Evolutionary conservation across 2,797 vertebrate genomes (phyloP), one percentile per base, ranked within the genome.

Genomic region (Harpagifer antarcticus): DNA sequence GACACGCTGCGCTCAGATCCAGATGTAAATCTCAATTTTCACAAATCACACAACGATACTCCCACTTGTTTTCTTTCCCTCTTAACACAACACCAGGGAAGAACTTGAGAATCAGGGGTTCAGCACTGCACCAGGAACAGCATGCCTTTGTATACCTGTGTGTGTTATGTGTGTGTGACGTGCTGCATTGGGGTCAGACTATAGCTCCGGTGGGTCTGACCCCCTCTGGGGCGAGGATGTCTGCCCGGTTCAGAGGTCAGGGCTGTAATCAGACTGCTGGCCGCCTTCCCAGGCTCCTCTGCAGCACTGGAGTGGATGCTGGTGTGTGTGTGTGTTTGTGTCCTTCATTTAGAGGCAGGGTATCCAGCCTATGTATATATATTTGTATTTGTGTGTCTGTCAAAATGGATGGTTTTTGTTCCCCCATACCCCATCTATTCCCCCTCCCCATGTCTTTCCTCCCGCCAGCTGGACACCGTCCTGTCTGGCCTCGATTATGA

Each of bases 221-320:
- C 93, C 68, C 80, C 84, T 84, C 74, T 89, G 81, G 85, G 86
- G 69, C 13, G 57, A 88, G 90, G 91, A 90, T 91, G 88, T 90
- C 87, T 84, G 89, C 79, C 76, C 57, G 42, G 87, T 78, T 86
- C 92, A 90, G 69, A 89, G 93, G 93, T 95, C 93, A 89, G 15
- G 72, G 91, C 78, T 87, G 91, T 87, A 95, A 94, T 95, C 93
- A 94, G 91, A 91, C 91, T 88, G 80, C 88, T 91, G 91, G 92
- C 91, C 82, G 91, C 82, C 92, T 95, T 94, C 94, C 92, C 92
- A 94, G 91, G 84, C 81, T 90, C 72, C 87, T 88, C 62, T 33
- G 84, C 78, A 67, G 77, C 71, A 66, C 57, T 59, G 74, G 37
- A 79, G 66, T 81, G 78, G 74, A 88, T 8, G 15, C 66, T 80